Base-by-base conservation (phyloP, 2,113 vertebrate genomes). In the Apistogramma diplotaenia region DNA sequence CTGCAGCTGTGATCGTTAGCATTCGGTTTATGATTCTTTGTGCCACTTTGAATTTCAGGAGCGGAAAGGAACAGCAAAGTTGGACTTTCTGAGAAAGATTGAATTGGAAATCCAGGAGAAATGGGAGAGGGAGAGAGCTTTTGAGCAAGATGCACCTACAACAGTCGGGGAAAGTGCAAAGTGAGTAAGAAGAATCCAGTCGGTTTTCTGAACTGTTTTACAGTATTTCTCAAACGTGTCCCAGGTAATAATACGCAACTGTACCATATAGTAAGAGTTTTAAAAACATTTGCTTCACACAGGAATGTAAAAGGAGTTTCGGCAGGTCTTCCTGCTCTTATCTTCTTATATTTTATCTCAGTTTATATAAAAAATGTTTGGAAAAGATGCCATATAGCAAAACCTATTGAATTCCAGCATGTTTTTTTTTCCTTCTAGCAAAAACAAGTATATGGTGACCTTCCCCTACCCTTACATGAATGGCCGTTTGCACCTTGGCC, bases 391-490 rank as follows among this genome's bases (percentile, higher is more conserved):
- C 6, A 6, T 0, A 43, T 49, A 49, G 13, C 1, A 75, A 33
- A 74, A 8, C 6, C 2, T 62, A 27, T n/a, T 70, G 31, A 9
- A 21, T n/a, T 75, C 1, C 15, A 3, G 3, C 4, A 70, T 35
- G 1, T 84, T 37, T 86, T 74, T 58, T 57, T 75, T 51, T 19
- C 13, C 84, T 91, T 81, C 8, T 87, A 99, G 97, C 90, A 96
- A 96, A 82, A 95, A 88, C 84, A 99, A 99, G 85, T 99, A 95
- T 91, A 95, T 99, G 88, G 97, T 97, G 65, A 98, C 96, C 6
- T 99, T 99, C 83, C 98, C 98, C 1, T 99, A 99, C 76, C 98
- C 98, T 0, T 99, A 99, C 91, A 99, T 99, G 98, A 99, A 99
- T 12, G 98, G 98, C 27, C 96, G 97, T 15, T 95, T 99, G 86